These are phyloP conservation scores for Baryphthengus martii DNA, from an alignment of 2,113 vertebrate genomes.

Conservation along the genomic window DNA sequence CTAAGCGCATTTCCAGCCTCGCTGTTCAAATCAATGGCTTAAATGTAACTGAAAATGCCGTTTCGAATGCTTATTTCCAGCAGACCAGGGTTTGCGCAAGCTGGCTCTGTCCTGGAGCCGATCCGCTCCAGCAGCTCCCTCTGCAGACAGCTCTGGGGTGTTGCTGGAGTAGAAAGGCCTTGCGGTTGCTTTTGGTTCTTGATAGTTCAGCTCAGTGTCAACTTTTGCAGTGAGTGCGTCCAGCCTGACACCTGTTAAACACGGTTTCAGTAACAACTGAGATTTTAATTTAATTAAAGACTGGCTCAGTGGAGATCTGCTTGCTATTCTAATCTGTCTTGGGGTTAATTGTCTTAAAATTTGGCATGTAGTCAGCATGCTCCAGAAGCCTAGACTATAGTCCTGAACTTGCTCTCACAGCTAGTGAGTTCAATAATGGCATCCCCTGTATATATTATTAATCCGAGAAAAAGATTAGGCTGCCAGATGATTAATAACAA, in stretches of 20 bases:
- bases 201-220: background rate
- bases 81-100: background rate
- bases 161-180: background rate
- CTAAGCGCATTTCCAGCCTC: background rate
- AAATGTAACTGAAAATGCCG: background rate
- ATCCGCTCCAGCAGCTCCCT: background rate
- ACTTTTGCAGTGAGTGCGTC: background rate
- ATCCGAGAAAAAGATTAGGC: background rate
- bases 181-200: background rate
- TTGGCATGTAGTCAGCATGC: background rate
- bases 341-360: constrained; percentile 1
- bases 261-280: background rate
- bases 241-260: background rate
- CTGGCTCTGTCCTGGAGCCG: background rate
- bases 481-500: background rate
- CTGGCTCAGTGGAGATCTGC: background rate
- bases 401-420: background rate
- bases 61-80: background rate
- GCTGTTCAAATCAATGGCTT: background rate
- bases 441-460: background rate
- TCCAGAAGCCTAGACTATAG: background rate
- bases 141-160: background rate
- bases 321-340: background rate
- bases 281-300: constrained; percentile 3
- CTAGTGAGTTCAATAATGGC: background rate